Evolutionary conservation across 2,113 vertebrate genomes (phyloP), one percentile per base, ranked within the genome.

Genomic region (Buteo buteo): DNA sequence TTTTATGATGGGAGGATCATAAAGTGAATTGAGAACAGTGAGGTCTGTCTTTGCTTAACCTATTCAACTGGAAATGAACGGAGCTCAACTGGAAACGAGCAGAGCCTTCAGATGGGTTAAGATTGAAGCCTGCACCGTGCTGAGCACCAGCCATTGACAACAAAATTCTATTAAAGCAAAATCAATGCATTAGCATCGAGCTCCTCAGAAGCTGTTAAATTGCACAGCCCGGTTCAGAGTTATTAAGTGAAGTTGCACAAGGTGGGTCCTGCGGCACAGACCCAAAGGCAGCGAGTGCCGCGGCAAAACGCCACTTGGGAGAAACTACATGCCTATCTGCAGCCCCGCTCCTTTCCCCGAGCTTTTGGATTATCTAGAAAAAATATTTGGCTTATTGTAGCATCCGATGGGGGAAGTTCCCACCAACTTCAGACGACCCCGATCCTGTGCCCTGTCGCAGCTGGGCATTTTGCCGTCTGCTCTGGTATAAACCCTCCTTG

Each of bases 1-100:
- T 98, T 98, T 98, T 98, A 98, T 99, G 98, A 98, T 98, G 97
- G 98, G 98, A 98, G 98, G 98, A 98, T 98, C 98, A 98, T 98
- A 98, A 98, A 98, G 98, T 98, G 98, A 98, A 98, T 98, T 98
- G 98, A 98, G 98, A 98, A 98, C 98, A 98, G 97, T 89, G 94
- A 98, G 98, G 98, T 98, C 98, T 98, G 98, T 98, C 98, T 98
- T 98, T 98, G 98, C 98, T 98, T 98, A 98, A 98, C 98, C 98
- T 98, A 98, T 98, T 98, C 98, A 98, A 98, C 98, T 98, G 98
- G 98, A 98, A 98, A 98, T 93, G 98, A 98, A 98, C 85, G 97
- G 98, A 98, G 96, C 98, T 98, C 98, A 96, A 97, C 98, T 97
- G 98, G 98, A 98, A 98, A 98, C 71, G 95, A 93, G 95, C 95